Evolutionary conservation across 2,888 invertebrate species (phyloP).

Genomic region (Spodoptera littoralis): DNA sequence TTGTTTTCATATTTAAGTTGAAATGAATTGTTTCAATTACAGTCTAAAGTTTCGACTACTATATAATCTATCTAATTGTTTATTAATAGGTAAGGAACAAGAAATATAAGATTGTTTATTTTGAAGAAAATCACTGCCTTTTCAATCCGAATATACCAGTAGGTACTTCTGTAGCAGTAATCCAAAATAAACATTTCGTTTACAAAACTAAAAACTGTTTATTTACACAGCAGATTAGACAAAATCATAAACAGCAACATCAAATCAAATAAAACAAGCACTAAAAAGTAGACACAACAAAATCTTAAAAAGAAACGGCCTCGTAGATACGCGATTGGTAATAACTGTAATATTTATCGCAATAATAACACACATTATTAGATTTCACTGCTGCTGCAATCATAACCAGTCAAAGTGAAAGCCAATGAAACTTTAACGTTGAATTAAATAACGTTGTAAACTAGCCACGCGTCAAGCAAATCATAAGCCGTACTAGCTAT

Average conservation of each 20-base stretch:
- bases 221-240: background rate
- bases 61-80: no score
- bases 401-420: slow-evolving; percentile 63
- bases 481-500: slow-evolving; percentile 81
- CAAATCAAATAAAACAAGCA: slow-evolving; percentile 18
- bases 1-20: background rate
- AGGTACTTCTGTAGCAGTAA: no score
- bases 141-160: no score
- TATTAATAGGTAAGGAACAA: no score
- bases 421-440: slow-evolving; percentile 69
- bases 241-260: background rate
- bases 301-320: slow-evolving; percentile 54
- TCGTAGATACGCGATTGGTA: slow-evolving; percentile 37
- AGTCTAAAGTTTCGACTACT: no score
- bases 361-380: slow-evolving; percentile 55
- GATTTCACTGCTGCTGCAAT: slow-evolving; percentile 58
- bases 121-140: no score
- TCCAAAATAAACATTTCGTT: no score
- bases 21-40: background rate
- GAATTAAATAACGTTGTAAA: slow-evolving; percentile 65
- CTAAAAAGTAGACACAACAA: slow-evolving; percentile 2
- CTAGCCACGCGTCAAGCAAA: slow-evolving; percentile 74
- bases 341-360: slow-evolving; percentile 45
- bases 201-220: background rate
- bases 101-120: no score